Percentiles rank a stretch among this genome's conserved stretches.
Conservation (phyloP, 2,797 vertebrate genomes). For the Kryptolebias ocellatus region DNA sequence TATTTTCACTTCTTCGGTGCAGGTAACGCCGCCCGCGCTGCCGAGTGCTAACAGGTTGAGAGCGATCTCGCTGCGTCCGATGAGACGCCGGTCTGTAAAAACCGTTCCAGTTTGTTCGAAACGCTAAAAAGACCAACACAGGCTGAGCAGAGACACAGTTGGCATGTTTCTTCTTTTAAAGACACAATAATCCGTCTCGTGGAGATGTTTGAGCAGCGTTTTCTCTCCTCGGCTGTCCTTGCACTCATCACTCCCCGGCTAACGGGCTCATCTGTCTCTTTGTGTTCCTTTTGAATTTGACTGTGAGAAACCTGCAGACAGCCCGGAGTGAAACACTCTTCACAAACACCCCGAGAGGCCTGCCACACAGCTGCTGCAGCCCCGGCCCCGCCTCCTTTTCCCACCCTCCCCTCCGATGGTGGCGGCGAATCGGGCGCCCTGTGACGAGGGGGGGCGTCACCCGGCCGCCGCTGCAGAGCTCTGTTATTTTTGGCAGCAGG, state of each 20-base stretch:
- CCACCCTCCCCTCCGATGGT: background rate
- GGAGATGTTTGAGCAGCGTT: background rate
- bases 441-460: constrained; percentile 57
- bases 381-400: background rate
- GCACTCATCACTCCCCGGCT: background rate
- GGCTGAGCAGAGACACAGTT: no score
- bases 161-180: no score
- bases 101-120: no score
- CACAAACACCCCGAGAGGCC: constrained; percentile 28
- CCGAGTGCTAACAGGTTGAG: no score
- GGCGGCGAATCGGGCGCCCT: constrained; percentile 27
- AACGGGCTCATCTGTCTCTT: constrained; percentile 47
- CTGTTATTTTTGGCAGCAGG: constrained; percentile 76
- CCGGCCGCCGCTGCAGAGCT: constrained; percentile 44
- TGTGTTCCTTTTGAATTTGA: constrained; percentile 31
- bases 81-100: no score
- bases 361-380: constrained; percentile 51
- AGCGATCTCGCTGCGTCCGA: no score
- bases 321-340: constrained; percentile 24
- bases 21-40: no score
- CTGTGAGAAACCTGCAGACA: constrained; percentile 47
- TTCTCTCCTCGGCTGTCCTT: constrained; percentile 15
- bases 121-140: no score
- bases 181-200: no score
- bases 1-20: no score